Evolutionary conservation across 2,888 invertebrate species (phyloP), one percentile per base, ranked within the genome.

Genomic region (Drosophila bunnanda): DNA sequence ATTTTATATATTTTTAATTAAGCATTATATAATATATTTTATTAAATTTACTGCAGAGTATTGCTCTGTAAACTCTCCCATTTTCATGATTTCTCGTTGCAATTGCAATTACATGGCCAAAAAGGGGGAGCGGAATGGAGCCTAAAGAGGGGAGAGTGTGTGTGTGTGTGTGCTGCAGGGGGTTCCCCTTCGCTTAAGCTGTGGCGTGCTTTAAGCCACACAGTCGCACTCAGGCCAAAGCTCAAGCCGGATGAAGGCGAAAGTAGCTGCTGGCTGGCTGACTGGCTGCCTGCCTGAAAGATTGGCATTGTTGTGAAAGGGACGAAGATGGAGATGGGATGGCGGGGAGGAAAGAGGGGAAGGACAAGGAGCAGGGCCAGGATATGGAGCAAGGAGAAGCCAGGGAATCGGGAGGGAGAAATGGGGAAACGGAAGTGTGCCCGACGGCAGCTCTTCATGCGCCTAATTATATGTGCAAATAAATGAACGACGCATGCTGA

Each of bases 391-490:
- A 30, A 10, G 48, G 1, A 39, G 48, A 9, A 36, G 13, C 50
- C 9, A n/a, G 54, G 43, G 30, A 38, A 34, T 36, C 20, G 22
- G 22, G 10, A 17, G 38, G 32, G 36, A 15, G 7, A 28, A 28
- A 10, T 25, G 46, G 52, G 48, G 34, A 30, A 76, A 60, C 69
- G 82, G 69, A 85, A 82, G 80, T 82, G 71, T 79, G 78, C 58
- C 85, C 82, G 75, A 77, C 69, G 80, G 82, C 83, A 58, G 65
- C 85, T 77, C 48, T 77, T 88, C 79, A 72, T 84, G 84, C 75
- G 83, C 78, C 89, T 87, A 85, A 89, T 88, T 89, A 85, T 85
- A 83, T 89, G 88, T 80, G 84, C 81, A 89, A 89, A 88, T 88
- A 89, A 87, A 84, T 84, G 80, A 84, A 79, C 70, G 85, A 76